Conservation (phyloP, 2,888 invertebrate genomes). For the Trissolcus japonicus region DNA sequence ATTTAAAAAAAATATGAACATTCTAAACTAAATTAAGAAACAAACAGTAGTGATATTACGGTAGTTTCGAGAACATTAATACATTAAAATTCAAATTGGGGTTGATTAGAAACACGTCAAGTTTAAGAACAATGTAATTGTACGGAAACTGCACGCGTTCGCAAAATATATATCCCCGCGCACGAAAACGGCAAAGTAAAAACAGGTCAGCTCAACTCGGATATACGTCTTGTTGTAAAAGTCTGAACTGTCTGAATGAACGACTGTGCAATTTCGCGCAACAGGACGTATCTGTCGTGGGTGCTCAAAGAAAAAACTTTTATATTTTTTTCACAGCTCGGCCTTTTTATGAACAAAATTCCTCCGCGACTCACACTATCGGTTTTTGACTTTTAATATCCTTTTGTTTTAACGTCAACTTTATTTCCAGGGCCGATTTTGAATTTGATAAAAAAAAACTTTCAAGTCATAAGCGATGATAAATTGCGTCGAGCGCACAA, state of each 20-base stretch:
- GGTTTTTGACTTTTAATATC: too few species aligned
- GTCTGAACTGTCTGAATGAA: constrained; percentile 45
- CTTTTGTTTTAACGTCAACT: too few species aligned
- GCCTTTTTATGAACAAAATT: constrained; percentile 28
- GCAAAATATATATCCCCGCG: constrained; percentile 31
- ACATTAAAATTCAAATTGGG: too few species aligned
- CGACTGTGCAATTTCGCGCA: constrained; percentile 50
- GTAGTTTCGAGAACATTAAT: too few species aligned
- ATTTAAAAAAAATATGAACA: too few species aligned
- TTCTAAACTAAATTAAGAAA: too few species aligned
- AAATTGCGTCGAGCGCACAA: neutral
- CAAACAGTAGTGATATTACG: too few species aligned
- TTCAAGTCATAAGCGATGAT: neutral
- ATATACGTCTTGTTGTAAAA: constrained; percentile 48
- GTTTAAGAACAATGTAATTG: constrained; percentile 13
- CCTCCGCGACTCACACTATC: neutral
- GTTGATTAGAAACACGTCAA: neutral
- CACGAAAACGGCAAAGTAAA: constrained; percentile 34
- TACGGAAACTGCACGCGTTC: constrained; percentile 6
- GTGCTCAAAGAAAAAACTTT: constrained; percentile 9
- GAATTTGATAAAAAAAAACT: too few species aligned
- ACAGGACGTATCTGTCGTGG: constrained; percentile 26
- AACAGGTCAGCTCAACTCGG: constrained; percentile 48
- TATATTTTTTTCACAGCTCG: neutral
- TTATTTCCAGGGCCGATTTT: too few species aligned